Base-by-base conservation (phyloP, 2,113 vertebrate species). In the Peromyscus californicus region DNA sequence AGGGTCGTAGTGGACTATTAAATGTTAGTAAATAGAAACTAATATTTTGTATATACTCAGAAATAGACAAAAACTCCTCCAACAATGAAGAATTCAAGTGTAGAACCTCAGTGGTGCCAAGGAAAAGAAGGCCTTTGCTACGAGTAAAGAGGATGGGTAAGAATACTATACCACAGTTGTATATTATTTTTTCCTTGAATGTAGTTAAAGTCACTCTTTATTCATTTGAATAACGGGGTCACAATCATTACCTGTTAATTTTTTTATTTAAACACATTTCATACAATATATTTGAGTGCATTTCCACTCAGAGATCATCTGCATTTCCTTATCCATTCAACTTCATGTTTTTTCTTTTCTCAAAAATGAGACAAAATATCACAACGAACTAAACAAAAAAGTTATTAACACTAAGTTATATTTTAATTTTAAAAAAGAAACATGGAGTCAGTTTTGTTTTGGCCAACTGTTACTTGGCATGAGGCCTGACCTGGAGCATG, bases 1-100 rank as follows among this genome's bases (percentile, higher is more conserved):
- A 8, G 5, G 19, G 22, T 0, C 7, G 17, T 16, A 6, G 0
- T 36, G 16, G 57, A 1, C 31, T 80, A 51, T 17, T 45, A 36
- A 22, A 45, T 48, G 42, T 3, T 13, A 59, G 31, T 69, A 11
- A 0, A 29, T 51, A n/a, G 1, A 91, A 5, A 19, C n/a, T 54
- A 31, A 22, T 45, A 8, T 74, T 83, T 22, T 92, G 16, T 65
- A 9, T 8, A 16, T 11, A 54, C 67, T 19, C 31, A 51, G 72
- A 90, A 94, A 78, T 59, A 33, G 59, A 85, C 85, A 42, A 78
- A 36, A 80, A 65, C 4, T 13, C 24, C 1, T 67, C n/a, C 12
- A 3, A 82, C 16, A 26, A 11, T 51, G 39, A 87, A 79, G 11
- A 89, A n/a, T 86, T 86, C 21, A 12, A 29, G 0, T 51, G 83